A percentile compares a stretch with the other conserved stretches of the same genome.
These are phyloP conservation scores for Myoxocephalus aenaeus DNA, from an alignment of 2,797 vertebrate genomes.

Conservation along the genomic window DNA sequence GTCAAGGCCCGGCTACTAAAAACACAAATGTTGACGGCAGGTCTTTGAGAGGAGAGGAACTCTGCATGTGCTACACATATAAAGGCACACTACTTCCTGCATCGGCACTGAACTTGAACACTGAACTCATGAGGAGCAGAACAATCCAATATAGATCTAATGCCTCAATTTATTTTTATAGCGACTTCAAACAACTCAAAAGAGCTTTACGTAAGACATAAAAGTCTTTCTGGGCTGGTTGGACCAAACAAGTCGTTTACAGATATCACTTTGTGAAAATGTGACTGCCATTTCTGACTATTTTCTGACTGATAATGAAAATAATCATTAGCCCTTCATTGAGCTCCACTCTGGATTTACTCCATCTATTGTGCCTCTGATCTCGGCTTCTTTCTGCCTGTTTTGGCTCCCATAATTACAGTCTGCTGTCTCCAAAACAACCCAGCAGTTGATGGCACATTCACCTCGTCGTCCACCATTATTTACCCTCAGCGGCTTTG, in stretches of 20 bases:
- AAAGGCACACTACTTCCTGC: neutral
- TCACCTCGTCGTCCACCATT: constrained; percentile 17
- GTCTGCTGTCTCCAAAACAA: constrained; percentile 5
- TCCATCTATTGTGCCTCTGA: neutral
- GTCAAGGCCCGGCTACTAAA: neutral
- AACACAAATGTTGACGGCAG: neutral
- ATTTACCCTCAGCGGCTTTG: constrained; percentile 22
- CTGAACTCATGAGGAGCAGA: neutral
- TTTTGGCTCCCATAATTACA: neutral
- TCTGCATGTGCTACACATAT: neutral
- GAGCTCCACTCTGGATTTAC: neutral
- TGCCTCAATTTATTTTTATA: neutral
- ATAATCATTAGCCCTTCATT: neutral
- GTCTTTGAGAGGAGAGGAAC: too few relatives aligned
- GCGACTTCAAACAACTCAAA: neutral
- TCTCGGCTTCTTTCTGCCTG: constrained; percentile 13
- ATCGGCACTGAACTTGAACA: neutral
- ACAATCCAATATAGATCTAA: neutral
- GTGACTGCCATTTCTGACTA: neutral
- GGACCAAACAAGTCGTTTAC: neutral
- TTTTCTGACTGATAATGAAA: constrained; percentile 5
- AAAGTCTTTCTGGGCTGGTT: neutral
- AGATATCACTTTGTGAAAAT: neutral
- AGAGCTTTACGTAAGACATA: neutral
- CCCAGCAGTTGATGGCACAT: constrained; percentile 22